A percentile compares a stretch with the other conserved stretches of the same genome.
phyloP scores from a whole-genome alignment of 2,797 vertebrate genomes.

The Pipistrellus nathusii region DNA sequence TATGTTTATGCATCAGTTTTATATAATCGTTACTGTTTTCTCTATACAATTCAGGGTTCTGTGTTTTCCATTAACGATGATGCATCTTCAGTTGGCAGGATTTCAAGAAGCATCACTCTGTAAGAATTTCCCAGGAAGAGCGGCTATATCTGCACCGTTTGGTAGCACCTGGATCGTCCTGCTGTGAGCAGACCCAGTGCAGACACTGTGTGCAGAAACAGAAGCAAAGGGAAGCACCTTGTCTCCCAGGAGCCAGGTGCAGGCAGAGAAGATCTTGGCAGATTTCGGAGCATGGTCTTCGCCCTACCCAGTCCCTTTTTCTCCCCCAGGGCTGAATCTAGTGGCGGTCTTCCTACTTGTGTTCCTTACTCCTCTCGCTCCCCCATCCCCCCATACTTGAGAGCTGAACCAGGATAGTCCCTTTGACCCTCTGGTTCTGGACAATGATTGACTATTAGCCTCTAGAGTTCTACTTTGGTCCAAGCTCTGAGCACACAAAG shows the following conservation, averaged over 20 bases:
- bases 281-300: background rate
- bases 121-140: background rate
- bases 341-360: background rate
- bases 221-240: background rate
- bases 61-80: background rate
- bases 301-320: background rate
- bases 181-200: background rate
- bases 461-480: background rate
- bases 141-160: accelerated
- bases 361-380: background rate
- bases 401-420: background rate
- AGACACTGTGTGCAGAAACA: background rate
- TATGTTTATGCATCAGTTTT: background rate
- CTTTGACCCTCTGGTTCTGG: background rate
- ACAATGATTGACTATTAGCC: background rate
- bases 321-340: background rate
- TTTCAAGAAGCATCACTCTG: background rate
- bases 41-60: background rate
- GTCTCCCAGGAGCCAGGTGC: background rate
- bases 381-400: background rate
- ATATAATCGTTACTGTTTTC: background rate
- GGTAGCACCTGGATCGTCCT: background rate
- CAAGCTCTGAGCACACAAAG: background rate
- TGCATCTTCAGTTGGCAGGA: background rate
- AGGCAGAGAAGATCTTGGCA: background rate